These are phyloP conservation scores for Aphidoletes aphidimyza DNA, from an alignment of 2,888 invertebrate genomes.

Conservation along the genomic window DNA sequence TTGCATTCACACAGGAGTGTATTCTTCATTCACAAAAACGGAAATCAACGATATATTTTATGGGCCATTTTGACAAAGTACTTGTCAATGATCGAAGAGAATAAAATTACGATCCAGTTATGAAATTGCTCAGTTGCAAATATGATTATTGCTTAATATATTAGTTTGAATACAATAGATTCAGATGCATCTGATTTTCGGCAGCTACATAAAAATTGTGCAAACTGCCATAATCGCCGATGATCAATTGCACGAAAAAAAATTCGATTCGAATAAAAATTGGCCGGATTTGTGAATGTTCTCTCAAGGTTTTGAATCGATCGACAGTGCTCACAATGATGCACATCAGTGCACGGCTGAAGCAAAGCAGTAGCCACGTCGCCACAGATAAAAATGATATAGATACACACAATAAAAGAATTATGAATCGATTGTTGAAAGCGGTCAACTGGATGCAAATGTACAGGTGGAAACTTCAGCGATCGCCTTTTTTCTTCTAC, in stretches of 20 bases:
- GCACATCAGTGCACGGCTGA: not conserved
- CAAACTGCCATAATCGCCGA: constrained; percentile 47
- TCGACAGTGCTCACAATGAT: not conserved
- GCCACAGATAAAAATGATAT: not conserved
- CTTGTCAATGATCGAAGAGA: not conserved
- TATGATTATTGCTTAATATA: constrained; percentile 5
- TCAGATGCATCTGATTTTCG: not conserved
- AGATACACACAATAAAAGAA: constrained; percentile 14
- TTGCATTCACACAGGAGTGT: not conserved
- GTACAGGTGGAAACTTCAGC: constrained; percentile 36
- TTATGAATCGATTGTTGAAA: constrained; percentile 49
- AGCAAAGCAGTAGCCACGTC: no score
- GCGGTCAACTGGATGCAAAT: constrained; percentile 45
- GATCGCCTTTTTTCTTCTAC: not conserved
- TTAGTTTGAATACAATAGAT: constrained; percentile 39
- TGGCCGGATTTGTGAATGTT: not conserved
- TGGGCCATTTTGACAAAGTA: not conserved
- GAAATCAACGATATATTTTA: constrained; percentile 46
- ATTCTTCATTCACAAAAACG: no score
- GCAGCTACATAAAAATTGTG: not conserved
- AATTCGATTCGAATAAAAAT: constrained; percentile 17
- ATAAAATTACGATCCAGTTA: not conserved
- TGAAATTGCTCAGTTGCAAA: not conserved
- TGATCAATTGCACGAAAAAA: constrained; percentile 36
- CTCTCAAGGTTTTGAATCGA: not conserved